Conservation (phyloP, 64 coral and sea anemone species). For the Montipora foliosa region DNA sequence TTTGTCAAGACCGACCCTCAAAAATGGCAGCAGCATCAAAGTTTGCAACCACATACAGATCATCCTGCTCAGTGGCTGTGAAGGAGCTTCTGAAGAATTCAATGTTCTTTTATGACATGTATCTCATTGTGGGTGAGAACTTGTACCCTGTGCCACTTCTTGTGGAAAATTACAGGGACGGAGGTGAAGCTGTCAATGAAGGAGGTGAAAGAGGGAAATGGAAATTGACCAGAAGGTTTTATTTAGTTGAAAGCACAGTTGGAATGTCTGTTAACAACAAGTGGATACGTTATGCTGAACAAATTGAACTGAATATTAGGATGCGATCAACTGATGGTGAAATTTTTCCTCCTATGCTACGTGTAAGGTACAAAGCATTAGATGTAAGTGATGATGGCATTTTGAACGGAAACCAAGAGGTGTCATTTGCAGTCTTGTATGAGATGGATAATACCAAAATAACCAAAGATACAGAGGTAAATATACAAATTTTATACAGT, state of each 20-base stretch:
- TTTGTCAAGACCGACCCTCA: conserved; percentile 83
- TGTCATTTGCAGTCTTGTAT: conserved; percentile 84
- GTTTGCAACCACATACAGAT: conserved; percentile 95
- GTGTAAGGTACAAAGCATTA: conserved; percentile 76
- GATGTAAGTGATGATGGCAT: conserved; percentile 72
- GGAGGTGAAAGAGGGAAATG: conserved; percentile 65
- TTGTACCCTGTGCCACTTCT: conserved; percentile 89
- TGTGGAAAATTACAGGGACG: conserved; percentile 80
- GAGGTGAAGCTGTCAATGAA: conserved; percentile 67
- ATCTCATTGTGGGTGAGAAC: conserved; percentile 38
- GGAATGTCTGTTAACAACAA: conserved; percentile 55
- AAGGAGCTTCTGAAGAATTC: conserved; percentile 56
- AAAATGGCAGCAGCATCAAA: conserved; percentile 86
- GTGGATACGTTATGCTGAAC: conserved; percentile 81
- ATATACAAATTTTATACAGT: background rate
- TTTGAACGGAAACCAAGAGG: conserved; percentile 25
- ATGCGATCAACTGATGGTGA: conserved; percentile 87
- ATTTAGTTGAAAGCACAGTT: conserved; percentile 81
- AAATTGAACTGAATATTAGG: conserved; percentile 73
- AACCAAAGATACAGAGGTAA: conserved; percentile 81
- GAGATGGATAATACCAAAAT: conserved; percentile 86
- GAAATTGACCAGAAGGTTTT: conserved; percentile 88
- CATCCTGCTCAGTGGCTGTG: conserved; percentile 76
- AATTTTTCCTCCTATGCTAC: conserved; percentile 89
- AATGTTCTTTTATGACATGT: conserved; percentile 92